These are phyloP conservation scores for Simalia tracyae DNA, from an alignment of 2,797 vertebrate genomes.

Conservation along the genomic window DNA sequence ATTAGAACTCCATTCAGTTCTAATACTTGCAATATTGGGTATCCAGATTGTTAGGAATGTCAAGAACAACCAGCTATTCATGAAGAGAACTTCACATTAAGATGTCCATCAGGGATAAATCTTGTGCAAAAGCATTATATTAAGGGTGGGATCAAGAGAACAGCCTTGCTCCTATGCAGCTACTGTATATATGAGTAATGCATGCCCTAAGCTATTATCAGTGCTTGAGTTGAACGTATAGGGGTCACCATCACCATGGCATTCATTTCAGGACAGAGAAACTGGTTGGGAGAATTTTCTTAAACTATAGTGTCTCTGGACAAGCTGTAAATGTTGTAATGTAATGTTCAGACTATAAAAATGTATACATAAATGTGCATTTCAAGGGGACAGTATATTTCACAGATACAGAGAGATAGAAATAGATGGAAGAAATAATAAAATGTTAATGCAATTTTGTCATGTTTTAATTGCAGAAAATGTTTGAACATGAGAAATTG, in stretches of 20 bases:
- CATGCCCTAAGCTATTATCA: background rate
- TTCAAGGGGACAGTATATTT: background rate
- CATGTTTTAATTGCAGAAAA: background rate
- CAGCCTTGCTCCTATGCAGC: background rate
- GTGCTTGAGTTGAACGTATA: background rate
- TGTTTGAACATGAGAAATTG: background rate
- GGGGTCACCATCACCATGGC: too few relatives aligned
- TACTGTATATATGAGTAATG: background rate
- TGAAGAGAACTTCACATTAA: background rate
- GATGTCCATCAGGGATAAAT: background rate
- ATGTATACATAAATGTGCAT: background rate
- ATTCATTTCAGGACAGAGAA: background rate
- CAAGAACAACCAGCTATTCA: background rate
- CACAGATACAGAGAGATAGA: background rate
- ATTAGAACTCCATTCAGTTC: background rate
- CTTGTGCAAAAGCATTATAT: background rate
- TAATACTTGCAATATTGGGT: background rate
- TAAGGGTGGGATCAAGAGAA: background rate
- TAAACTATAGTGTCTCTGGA: background rate
- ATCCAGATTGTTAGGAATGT: background rate
- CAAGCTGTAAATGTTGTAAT: background rate
- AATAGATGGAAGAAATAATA: background rate
- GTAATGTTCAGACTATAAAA: background rate
- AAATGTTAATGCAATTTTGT: background rate
- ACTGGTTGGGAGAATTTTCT: background rate